phyloP scores from a whole-genome alignment of 2,888 invertebrate genomes.

The Odontothrips loti region DNA sequence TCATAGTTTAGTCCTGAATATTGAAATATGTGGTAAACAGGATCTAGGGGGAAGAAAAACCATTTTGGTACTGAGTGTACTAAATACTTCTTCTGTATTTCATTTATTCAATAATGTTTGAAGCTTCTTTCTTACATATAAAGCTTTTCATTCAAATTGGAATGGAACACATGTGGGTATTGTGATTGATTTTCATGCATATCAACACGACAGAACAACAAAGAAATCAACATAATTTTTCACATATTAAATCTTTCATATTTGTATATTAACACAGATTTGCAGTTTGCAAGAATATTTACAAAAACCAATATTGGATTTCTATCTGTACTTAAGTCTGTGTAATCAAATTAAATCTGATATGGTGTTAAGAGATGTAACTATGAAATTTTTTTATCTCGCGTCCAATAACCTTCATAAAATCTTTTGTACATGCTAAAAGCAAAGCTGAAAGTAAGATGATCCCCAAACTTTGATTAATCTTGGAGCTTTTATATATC shows the following conservation, averaged over 20 bases:
- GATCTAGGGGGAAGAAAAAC: not conserved
- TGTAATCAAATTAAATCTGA: not conserved
- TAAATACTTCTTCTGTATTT: not conserved
- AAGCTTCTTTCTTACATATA: not conserved
- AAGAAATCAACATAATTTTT: not conserved
- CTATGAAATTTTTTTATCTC: too few species aligned
- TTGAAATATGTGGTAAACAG: too few species aligned
- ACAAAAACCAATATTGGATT: too few species aligned
- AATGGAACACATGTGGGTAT: conserved; percentile 19
- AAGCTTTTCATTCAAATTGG: not conserved
- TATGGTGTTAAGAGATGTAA: too few species aligned
- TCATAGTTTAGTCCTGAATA: too few species aligned
- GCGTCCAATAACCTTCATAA: too few species aligned
- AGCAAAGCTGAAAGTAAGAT: too few species aligned
- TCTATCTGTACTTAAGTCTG: not conserved
- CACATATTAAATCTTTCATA: not conserved
- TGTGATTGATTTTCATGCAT: not conserved
- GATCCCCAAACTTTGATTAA: too few species aligned
- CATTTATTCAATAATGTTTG: not conserved
- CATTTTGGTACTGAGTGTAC: not conserved
- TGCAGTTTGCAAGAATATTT: not conserved
- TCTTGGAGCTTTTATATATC: too few species aligned
- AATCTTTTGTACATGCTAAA: too few species aligned
- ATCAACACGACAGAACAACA: not conserved
- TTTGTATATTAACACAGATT: not conserved